Evolutionary conservation across 2,113 vertebrate species (phyloP).

Genomic region (Nymphicus hollandicus): DNA sequence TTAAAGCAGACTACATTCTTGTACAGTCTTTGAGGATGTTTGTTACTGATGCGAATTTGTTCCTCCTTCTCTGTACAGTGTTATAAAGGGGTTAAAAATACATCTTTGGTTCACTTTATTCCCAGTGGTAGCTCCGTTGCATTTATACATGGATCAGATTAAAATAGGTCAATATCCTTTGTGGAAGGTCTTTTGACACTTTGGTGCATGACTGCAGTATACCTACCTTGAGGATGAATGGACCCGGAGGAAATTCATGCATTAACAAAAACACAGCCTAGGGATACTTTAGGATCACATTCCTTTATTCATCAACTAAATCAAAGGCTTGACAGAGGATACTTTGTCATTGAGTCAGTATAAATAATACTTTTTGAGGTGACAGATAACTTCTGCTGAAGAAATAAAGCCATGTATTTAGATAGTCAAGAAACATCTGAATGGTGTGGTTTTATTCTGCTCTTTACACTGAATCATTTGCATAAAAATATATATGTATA

Average conservation of each 20-base stretch:
- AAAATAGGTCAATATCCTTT: slow-evolving; percentile 69
- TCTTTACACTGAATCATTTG: not conserved
- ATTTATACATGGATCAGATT: slow-evolving; percentile 63
- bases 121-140: slow-evolving; percentile 41
- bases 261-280: slow-evolving; percentile 58
- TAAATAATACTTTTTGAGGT: slow-evolving; percentile 40
- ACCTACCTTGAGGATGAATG: slow-evolving; percentile 62
- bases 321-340: slow-evolving; percentile 46
- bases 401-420: not conserved
- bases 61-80: accelerated
- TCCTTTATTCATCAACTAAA: slow-evolving; percentile 62
- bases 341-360: slow-evolving; percentile 3
- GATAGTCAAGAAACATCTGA: not conserved
- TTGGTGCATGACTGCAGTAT: slow-evolving; percentile 61
- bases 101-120: slow-evolving; percentile 52
- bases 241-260: slow-evolving; percentile 42
- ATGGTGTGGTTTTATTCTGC: not conserved
- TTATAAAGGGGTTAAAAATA: slow-evolving; percentile 62
- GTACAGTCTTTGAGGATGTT: not conserved
- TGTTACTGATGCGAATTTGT: not conserved
- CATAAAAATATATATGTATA: not conserved
- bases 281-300: slow-evolving; percentile 48
- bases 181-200: slow-evolving; percentile 56
- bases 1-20: not conserved
- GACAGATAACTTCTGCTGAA: slow-evolving; percentile 33